Conservation (phyloP, 2,888 invertebrate genomes). For the Hemicrepidius hirtus region DNA sequence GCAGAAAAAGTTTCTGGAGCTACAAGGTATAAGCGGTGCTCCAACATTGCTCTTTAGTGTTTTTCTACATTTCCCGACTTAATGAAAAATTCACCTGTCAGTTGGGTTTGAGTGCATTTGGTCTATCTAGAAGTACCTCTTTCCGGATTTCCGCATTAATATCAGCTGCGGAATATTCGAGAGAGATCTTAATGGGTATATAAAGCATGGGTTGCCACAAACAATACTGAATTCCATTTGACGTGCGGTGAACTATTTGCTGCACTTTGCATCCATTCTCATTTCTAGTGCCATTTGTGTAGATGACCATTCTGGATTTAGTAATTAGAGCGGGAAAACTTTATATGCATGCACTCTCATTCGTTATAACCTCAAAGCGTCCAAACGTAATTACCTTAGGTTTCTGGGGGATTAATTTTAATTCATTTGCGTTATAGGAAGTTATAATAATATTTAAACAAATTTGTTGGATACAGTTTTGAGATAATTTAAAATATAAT, state of each 20-base stretch:
- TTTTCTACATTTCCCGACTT: constrained; percentile 20
- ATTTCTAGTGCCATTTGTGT: constrained; percentile 8
- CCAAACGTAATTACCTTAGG: background rate
- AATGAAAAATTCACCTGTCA: constrained; percentile 46
- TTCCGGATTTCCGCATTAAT: background rate
- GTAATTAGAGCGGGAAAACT: background rate
- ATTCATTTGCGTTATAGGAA: background rate
- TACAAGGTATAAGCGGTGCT: background rate
- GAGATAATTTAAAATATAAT: background rate
- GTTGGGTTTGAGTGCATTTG: constrained; percentile 37
- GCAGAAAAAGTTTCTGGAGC: constrained; percentile 6
- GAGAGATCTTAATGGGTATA: constrained; percentile 6
- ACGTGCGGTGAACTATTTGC: constrained; percentile 16
- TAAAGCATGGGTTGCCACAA: constrained; percentile 16
- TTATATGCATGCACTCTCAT: background rate
- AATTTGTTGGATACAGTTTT: background rate
- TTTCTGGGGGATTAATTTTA: background rate
- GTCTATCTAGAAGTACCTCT: background rate
- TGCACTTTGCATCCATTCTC: constrained; percentile 26
- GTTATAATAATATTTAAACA: too few relatives aligned
- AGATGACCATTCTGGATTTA: constrained; percentile 1
- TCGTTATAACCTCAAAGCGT: background rate
- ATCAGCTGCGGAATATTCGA: constrained; percentile 5
- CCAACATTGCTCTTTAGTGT: background rate
- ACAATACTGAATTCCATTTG: constrained; percentile 27